phyloP scores from a whole-genome alignment of 1,140 invertebrate genomes.

The Homarus americanus region DNA sequence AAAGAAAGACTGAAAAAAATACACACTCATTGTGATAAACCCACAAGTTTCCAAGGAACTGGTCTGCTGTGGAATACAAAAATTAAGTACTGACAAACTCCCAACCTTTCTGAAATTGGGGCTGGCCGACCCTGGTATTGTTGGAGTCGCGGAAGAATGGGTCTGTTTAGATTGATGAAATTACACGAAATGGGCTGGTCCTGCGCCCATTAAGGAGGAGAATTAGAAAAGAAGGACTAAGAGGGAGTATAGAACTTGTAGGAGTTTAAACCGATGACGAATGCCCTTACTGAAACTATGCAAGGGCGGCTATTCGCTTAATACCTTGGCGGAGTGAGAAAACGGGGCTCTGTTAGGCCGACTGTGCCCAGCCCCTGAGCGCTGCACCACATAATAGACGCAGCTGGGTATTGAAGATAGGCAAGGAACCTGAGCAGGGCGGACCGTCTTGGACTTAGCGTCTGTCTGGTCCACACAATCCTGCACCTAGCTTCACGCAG shows the following conservation, averaged over 20 bases:
- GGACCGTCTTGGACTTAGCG: background rate
- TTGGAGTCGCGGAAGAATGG: background rate
- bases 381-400: background rate
- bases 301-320: too few species aligned
- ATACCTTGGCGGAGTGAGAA: background rate
- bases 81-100: too few species aligned
- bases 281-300: background rate
- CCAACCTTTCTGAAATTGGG: background rate
- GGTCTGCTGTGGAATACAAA: too few species aligned
- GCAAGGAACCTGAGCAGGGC: background rate
- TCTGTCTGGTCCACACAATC: too few species aligned
- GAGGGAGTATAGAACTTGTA: background rate
- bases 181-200: conserved; percentile 8
- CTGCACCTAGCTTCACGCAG: too few species aligned
- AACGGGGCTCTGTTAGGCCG: background rate
- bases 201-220: background rate
- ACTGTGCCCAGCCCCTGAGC: background rate
- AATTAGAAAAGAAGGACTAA: background rate
- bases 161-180: background rate
- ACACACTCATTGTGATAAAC: too few species aligned
- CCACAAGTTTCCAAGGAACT: too few species aligned
- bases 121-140: background rate
- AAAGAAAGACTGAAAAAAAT: too few species aligned
- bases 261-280: background rate
- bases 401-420: background rate